phyloP scores from a whole-genome alignment of 2,888 invertebrate genomes.

The Coenonympha glycerion region DNA sequence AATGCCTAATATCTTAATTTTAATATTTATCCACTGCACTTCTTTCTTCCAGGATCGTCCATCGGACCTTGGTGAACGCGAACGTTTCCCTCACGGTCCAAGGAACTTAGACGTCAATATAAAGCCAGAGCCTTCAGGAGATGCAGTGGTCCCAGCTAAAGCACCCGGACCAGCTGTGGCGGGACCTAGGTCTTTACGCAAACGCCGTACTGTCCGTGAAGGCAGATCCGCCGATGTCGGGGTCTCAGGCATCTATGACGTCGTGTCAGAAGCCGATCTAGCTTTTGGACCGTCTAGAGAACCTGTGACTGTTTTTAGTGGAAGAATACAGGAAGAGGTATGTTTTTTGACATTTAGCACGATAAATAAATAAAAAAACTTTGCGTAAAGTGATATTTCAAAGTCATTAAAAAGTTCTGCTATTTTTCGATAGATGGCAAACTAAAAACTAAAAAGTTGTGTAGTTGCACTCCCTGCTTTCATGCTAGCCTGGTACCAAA shows the following conservation, averaged over 20 bases:
- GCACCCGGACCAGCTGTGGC: conserved; percentile 69
- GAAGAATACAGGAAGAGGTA: conserved; percentile 87
- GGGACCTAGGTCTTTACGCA: conserved; percentile 75
- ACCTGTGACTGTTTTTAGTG: conserved; percentile 91
- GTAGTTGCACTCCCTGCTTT: too few relatives aligned
- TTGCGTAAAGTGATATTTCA: too few relatives aligned
- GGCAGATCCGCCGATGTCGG: conserved; percentile 90
- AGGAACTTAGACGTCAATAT: conserved; percentile 76
- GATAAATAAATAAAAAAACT: too few relatives aligned
- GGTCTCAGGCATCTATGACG: conserved; percentile 91
- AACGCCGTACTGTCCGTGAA: conserved; percentile 81
- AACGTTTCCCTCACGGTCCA: conserved; percentile 87
- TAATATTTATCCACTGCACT: neutral
- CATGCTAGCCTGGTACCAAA: too few relatives aligned
- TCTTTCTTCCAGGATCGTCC: conserved; percentile 59
- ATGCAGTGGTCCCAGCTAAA: conserved; percentile 69
- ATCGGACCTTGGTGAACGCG: conserved; percentile 75
- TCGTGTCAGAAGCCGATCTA: conserved; percentile 93
- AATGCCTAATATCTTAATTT: neutral
- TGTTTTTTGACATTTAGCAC: too few relatives aligned
- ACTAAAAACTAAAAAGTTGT: too few relatives aligned
- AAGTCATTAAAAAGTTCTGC: too few relatives aligned
- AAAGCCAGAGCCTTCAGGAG: conserved; percentile 45
- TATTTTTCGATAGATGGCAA: too few relatives aligned
- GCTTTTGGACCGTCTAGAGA: conserved; percentile 91